Conservation (phyloP, 2,113 vertebrate species). For the Cephalopterus ornatus region DNA sequence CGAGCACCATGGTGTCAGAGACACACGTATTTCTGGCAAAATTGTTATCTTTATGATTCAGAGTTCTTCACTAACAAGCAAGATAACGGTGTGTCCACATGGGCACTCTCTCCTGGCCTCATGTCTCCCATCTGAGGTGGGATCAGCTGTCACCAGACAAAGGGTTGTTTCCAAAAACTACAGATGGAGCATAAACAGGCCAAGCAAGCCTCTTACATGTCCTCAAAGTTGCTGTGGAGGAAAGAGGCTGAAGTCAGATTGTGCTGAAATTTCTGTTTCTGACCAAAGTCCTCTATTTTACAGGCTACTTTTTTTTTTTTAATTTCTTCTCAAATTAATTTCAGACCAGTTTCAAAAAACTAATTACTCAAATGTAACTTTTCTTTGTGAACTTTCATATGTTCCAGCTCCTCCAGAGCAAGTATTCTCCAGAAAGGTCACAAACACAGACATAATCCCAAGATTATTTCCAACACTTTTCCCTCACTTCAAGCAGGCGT, state of each 20-base stretch:
- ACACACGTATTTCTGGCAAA: neutral
- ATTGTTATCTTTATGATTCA: neutral
- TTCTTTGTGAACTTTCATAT: neutral
- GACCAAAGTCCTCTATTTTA: neutral
- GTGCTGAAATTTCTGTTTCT: neutral
- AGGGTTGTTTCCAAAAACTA: neutral
- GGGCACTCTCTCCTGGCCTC: neutral
- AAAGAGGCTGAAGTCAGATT: neutral
- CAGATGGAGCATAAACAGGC: neutral
- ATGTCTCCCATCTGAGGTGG: neutral
- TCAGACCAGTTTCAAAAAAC: neutral
- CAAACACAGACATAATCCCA: neutral
- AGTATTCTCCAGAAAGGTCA: neutral
- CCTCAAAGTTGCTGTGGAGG: neutral
- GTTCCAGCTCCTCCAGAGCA: neutral
- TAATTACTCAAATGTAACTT: neutral
- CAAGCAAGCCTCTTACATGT: neutral
- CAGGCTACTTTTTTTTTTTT: neutral
- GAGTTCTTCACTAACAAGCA: neutral
- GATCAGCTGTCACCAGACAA: neutral
- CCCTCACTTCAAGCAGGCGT: neutral
- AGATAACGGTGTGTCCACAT: neutral
- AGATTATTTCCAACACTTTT: neutral
- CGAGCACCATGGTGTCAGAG: accelerated
- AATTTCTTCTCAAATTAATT: neutral